These are phyloP conservation scores for Zoanthus sociatus DNA, from an alignment of 92 coral and sea anemone genomes.

Conservation along the genomic window DNA sequence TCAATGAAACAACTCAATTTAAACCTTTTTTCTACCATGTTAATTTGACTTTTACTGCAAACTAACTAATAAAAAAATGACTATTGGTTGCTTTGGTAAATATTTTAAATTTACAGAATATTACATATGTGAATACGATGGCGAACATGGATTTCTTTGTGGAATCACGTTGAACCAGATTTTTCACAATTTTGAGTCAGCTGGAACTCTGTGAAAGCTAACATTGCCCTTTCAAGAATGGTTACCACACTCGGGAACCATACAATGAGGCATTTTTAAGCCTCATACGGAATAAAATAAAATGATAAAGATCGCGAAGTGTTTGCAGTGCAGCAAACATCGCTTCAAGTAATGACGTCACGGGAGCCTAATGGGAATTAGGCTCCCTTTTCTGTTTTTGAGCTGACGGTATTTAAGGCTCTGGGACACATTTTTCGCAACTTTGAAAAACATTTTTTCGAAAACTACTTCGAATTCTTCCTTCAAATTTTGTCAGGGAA, in stretches of 20 bases:
- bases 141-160: neutral
- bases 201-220: conserved; percentile 1
- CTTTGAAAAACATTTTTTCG: conserved; percentile 28
- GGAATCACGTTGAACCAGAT: neutral
- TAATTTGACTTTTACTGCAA: no score
- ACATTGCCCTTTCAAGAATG: neutral
- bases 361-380: neutral
- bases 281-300: no score
- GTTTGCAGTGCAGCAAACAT: neutral
- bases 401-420: neutral
- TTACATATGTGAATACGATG: neutral
- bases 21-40: no score
- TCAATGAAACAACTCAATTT: no score
- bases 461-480: conserved; percentile 10
- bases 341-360: neutral
- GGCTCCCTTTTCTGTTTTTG: neutral
- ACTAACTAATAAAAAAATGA: no score
- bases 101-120: no score
- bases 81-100: no score
- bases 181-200: neutral
- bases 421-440: neutral
- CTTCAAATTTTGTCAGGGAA: conserved; percentile 18
- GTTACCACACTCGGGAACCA: neutral
- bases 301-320: no score
- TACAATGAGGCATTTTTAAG: neutral